Base-by-base conservation (phyloP, 2,113 vertebrate species). In the Hippoglossus stenolepis region DNA sequence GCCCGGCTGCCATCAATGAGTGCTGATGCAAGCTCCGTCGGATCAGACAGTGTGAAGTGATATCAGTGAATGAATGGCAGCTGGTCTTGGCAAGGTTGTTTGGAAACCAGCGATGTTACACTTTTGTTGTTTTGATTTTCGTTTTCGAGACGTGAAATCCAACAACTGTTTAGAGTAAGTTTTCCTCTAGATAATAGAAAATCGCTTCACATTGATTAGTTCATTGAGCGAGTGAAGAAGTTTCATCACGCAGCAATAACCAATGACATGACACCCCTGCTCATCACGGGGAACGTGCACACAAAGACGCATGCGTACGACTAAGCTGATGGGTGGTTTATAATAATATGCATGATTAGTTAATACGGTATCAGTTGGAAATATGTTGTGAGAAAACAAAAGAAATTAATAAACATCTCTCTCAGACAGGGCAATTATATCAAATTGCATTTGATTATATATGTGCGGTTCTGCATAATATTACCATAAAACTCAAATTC, bases 1-100 rank as follows among this genome's bases (percentile, higher is more conserved):
- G 40, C 40, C 12, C 10, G 12, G 40, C 40, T 43, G 40, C 40
- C 40, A 43, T 73, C 76, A 62, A 7, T 68, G 70, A 64, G 38
- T 49, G 82, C 83, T 76, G 85, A 87, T 82, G 70, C 63, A 77
- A 67, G 83, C 69, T 47, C 47, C 23, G 54, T 58, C 0, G 11
- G 23, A 71, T 67, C 71, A 58, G 35, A 51, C 47, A 56, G 45
- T 45, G 68, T 65, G 83, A 56, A 83, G 65, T 61, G 76, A 74
- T 69, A 75, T 38, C 67, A 47, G 57, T 23, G 68, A 75, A 71
- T 74, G 74, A 85, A 77, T 72, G 73, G 70, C 76, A 80, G 77
- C 78, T 60, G 61, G 60, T 66, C 26, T 53, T 57, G 31, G n/a
- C 71, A 66, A 59, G 17, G 11, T 31, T 47, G 24, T 70, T 56